Percentiles rank a stretch among this genome's conserved stretches.
phyloP scores from a whole-genome alignment of 2,113 vertebrate genomes.

The Coturnix japonica region DNA sequence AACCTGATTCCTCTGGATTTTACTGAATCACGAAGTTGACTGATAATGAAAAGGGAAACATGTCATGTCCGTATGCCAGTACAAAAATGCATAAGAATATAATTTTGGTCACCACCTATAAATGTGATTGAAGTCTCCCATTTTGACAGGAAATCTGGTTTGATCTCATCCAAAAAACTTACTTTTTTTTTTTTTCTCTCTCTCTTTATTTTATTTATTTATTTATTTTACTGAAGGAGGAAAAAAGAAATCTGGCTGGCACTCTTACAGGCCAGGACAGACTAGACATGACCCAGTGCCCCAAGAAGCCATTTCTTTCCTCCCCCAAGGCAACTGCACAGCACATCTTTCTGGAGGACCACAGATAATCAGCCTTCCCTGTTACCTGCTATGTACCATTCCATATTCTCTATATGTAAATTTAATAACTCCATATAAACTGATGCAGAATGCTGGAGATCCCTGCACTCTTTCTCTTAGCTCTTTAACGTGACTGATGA shows the following conservation, averaged over 20 bases:
- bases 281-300: background rate
- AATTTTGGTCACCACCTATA: background rate
- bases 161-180: background rate
- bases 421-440: background rate
- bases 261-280: background rate
- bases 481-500: rapidly evolving
- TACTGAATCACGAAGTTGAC: background rate
- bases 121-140: background rate
- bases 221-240: background rate
- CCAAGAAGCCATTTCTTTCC: rapidly evolving
- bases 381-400: background rate
- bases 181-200: background rate
- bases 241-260: background rate
- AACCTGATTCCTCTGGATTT: background rate
- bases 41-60: background rate
- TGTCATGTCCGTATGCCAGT: background rate
- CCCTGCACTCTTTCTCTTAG: background rate
- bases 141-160: background rate
- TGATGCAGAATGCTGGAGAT: background rate
- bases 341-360: background rate
- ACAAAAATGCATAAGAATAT: background rate
- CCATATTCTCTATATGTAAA: background rate
- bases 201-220: background rate
- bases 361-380: background rate
- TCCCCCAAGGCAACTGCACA: background rate